phyloP scores from a whole-genome alignment of 37 sponge, comb jelly and placozoan species.

The Mnemiopsis leidyi region DNA sequence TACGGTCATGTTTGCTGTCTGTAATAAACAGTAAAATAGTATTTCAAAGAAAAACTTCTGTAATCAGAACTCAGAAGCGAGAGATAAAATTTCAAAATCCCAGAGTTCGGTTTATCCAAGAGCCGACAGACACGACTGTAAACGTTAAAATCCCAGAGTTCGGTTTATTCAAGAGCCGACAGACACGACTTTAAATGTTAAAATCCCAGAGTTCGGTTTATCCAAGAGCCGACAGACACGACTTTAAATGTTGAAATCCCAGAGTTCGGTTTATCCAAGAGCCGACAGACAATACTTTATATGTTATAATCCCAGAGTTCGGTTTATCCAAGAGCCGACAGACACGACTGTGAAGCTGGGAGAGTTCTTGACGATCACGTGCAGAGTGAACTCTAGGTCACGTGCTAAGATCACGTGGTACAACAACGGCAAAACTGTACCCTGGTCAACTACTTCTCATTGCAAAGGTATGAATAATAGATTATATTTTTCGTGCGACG shows the following conservation, averaged over 20 bases:
- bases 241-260: background rate
- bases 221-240: background rate
- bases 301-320: background rate
- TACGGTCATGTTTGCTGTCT: too few relatives aligned
- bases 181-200: background rate
- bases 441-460: background rate
- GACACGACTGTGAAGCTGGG: conserved; percentile 45
- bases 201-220: background rate
- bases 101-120: background rate
- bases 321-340: conserved; percentile 54
- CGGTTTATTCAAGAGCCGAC: background rate
- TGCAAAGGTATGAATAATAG: conserved; percentile 13
- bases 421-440: background rate
- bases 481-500: too few relatives aligned
- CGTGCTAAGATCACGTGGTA: conserved; percentile 44
- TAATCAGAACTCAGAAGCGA: too few relatives aligned
- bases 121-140: background rate
- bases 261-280: background rate
- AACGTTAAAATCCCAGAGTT: background rate
- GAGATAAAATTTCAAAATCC: too few relatives aligned
- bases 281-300: background rate
- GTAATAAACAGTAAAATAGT: too few relatives aligned
- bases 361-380: background rate
- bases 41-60: too few relatives aligned
- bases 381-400: background rate